Percentiles rank a stretch among this genome's conserved stretches.
Evolutionary conservation across 2,797 vertebrate genomes (phyloP).

Genomic region (Lithobates pipiens): DNA sequence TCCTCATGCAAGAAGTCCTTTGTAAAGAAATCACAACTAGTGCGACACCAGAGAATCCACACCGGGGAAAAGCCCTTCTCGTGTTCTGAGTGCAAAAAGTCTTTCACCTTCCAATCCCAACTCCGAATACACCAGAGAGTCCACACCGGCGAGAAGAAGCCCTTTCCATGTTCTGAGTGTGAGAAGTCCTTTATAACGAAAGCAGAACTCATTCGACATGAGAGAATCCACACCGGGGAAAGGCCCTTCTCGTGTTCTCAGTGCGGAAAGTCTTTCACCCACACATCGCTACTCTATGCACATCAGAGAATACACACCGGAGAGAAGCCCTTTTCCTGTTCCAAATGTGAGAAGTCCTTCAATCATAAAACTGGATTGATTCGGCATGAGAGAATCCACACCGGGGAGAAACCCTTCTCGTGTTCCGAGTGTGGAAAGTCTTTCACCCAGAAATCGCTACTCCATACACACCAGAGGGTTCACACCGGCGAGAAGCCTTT

Average conservation of each 20-base stretch:
- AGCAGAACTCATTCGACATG: neutral
- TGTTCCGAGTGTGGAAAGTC: conserved; percentile 60
- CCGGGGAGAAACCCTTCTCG: conserved; percentile 50
- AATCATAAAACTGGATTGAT: conserved; percentile 47
- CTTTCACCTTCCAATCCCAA: neutral
- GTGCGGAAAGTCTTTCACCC: conserved; percentile 5
- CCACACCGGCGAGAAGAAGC: neutral
- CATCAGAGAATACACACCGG: conserved; percentile 65
- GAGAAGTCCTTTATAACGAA: neutral
- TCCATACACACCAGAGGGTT: conserved; percentile 57
- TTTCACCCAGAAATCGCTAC: conserved; percentile 59
- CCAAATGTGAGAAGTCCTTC: conserved; percentile 67
- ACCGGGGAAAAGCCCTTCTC: conserved; percentile 18
- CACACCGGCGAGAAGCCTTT: conserved; percentile 58
- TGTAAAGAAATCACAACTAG: neutral
- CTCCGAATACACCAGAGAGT: neutral
- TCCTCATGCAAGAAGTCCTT: neutral
- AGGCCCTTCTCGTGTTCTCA: neutral
- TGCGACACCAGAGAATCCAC: conserved; percentile 17
- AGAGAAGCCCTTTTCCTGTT: conserved; percentile 66
- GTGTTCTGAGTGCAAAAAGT: neutral
- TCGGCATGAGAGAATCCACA: conserved; percentile 39
- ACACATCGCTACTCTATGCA: neutral
- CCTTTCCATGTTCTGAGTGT: neutral
- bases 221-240: neutral